These are phyloP conservation scores for Apus apus DNA, from an alignment of 2,113 vertebrate genomes.

Conservation along the genomic window DNA sequence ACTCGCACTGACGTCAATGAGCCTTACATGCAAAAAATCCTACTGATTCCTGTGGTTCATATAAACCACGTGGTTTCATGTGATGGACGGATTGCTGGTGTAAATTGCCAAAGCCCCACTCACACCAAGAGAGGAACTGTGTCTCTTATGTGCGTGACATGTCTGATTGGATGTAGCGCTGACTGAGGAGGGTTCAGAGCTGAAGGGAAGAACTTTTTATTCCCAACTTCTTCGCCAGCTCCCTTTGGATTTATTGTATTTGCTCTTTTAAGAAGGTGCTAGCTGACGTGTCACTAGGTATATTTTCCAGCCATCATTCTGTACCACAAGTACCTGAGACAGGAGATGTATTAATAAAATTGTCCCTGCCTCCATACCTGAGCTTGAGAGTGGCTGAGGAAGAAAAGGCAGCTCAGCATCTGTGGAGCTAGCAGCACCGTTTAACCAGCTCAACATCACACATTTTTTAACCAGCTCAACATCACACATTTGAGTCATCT, in stretches of 20 bases:
- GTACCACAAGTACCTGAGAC: background rate
- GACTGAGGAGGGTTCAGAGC: background rate
- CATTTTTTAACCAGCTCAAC: background rate
- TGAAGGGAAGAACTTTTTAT: background rate
- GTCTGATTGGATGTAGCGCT: background rate
- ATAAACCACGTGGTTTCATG: background rate
- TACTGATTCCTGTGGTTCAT: constrained; percentile 18
- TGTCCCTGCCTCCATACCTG: background rate
- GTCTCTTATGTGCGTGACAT: fast-evolving
- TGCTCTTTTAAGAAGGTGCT: background rate
- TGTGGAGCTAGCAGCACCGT: background rate
- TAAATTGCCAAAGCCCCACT: background rate
- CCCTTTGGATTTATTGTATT: background rate
- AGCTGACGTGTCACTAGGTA: background rate
- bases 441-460: background rate
- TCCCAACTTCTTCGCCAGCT: background rate
- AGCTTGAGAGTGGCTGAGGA: background rate
- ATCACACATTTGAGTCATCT: background rate
- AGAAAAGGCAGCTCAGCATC: background rate
- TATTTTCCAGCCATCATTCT: background rate
- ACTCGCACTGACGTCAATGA: background rate
- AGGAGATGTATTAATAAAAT: background rate
- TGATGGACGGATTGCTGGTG: background rate
- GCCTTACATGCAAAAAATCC: background rate
- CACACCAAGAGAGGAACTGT: background rate